phyloP scores from a whole-genome alignment of 2,888 invertebrate species.

The Drosophila macrospina region DNA sequence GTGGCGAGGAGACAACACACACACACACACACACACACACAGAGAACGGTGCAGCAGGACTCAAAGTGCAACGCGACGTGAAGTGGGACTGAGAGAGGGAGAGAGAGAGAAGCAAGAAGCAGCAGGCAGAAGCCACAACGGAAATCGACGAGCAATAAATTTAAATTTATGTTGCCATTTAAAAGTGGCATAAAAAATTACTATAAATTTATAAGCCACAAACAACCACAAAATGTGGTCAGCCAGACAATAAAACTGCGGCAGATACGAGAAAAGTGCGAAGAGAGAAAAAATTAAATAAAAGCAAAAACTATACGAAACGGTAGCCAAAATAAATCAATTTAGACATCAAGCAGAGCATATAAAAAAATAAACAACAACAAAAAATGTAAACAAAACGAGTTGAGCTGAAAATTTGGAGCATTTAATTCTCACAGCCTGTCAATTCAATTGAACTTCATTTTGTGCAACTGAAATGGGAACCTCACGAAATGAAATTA shows the following conservation, averaged over 20 bases:
- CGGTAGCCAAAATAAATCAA: constrained; percentile 68
- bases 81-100: neutral
- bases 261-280: constrained; percentile 35
- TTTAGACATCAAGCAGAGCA: constrained; percentile 61
- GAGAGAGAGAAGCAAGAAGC: constrained; percentile 13
- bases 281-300: neutral
- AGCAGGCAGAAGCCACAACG: constrained; percentile 42
- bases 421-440: constrained; percentile 70
- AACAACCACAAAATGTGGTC: constrained; percentile 71
- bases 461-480: constrained; percentile 35
- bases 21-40: constrained; percentile 11
- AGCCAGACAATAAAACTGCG: constrained; percentile 67
- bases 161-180: constrained; percentile 77
- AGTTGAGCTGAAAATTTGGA: constrained; percentile 44
- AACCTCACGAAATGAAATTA: constrained; percentile 67
- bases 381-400: constrained; percentile 22
- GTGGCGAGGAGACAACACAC: constrained; percentile 14
- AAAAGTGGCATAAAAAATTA: constrained; percentile 69
- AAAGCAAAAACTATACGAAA: constrained; percentile 13
- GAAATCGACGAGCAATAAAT: constrained; percentile 76
- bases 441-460: constrained; percentile 75
- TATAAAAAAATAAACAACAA: constrained; percentile 23
- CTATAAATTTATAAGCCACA: constrained; percentile 71
- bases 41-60: neutral
- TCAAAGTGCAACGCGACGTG: constrained; percentile 9